Percentiles rank a stretch among this genome's conserved stretches.
Conservation (phyloP, 2,113 vertebrate genomes). For the Tragelaphus strepsiceros region DNA sequence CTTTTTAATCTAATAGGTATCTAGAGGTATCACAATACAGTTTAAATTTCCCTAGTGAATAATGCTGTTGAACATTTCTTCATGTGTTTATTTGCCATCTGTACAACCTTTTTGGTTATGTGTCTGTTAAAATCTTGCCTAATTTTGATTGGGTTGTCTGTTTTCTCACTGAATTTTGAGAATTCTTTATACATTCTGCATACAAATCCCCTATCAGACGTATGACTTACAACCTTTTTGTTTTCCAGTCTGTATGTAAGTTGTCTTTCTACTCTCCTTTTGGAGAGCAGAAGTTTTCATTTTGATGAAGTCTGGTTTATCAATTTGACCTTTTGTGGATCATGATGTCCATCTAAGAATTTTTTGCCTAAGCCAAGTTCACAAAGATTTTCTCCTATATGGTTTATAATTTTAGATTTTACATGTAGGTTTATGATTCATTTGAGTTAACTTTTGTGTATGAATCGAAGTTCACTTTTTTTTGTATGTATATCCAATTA, state of each 20-base stretch:
- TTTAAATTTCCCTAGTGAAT: conserved; percentile 1
- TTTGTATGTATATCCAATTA: neutral
- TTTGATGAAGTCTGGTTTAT: neutral
- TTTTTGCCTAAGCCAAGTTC: neutral
- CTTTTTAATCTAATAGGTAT: neutral
- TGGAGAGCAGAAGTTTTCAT: neutral
- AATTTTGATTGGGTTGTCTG: neutral
- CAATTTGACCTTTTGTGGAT: neutral
- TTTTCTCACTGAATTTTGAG: neutral
- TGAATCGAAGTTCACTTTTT: neutral
- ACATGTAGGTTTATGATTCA: neutral
- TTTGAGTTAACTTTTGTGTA: neutral
- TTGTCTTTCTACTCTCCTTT: neutral
- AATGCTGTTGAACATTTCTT: neutral
- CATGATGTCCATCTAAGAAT: neutral
- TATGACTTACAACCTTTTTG: neutral
- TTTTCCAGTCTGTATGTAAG: neutral
- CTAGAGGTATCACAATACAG: neutral
- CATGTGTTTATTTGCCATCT: neutral
- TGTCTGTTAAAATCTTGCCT: neutral
- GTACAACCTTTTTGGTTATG: neutral
- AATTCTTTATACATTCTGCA: neutral
- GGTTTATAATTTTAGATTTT: neutral
- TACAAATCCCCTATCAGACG: neutral
- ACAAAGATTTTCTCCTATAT: neutral